Evolutionary conservation across 2,113 vertebrate genomes (phyloP).

Genomic region (Chloropsis cyanopogon): DNA sequence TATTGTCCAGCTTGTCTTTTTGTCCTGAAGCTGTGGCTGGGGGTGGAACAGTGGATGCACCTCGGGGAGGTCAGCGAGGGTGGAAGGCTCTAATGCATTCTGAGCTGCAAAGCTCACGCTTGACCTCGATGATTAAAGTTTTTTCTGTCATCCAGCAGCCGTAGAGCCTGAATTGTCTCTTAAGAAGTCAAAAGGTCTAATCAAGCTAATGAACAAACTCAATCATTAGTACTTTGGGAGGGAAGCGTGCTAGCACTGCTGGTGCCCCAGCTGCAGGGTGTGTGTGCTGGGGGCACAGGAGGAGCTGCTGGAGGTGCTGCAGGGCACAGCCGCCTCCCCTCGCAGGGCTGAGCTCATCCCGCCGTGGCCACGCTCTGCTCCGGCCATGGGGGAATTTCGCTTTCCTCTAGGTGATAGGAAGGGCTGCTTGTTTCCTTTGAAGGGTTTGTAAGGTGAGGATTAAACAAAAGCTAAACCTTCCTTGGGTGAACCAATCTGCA

Average conservation of each 20-base stretch:
- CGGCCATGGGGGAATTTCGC: not conserved
- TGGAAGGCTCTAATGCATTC: constrained; percentile 37
- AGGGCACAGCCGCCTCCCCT: not conserved
- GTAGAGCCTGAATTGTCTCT: constrained; percentile 48
- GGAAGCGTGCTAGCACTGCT: not conserved
- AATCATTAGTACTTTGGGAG: constrained; percentile 38
- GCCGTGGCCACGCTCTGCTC: fast-evolving
- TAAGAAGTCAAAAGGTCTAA: constrained; percentile 65
- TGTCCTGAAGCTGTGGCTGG: not conserved
- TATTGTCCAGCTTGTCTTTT: not conserved
- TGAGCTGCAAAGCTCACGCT: constrained; percentile 45
- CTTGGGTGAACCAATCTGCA: not conserved
- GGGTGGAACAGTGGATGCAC: not conserved
- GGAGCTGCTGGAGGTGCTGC: not conserved
- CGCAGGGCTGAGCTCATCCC: not conserved
- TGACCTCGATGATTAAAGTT: constrained; percentile 49
- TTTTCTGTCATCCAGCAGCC: constrained; percentile 36
- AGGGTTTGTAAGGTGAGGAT: not conserved
- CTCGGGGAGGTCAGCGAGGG: not conserved
- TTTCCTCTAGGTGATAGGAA: not conserved
- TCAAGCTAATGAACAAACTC: constrained; percentile 57
- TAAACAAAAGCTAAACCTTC: not conserved
- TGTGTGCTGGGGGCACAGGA: not conserved
- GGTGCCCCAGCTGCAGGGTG: not conserved
- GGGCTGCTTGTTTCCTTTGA: not conserved